Percentiles rank a stretch among this genome's conserved stretches.
Evolutionary conservation across 2,797 vertebrate species (phyloP).

Genomic region (Silurus aristotelis): DNA sequence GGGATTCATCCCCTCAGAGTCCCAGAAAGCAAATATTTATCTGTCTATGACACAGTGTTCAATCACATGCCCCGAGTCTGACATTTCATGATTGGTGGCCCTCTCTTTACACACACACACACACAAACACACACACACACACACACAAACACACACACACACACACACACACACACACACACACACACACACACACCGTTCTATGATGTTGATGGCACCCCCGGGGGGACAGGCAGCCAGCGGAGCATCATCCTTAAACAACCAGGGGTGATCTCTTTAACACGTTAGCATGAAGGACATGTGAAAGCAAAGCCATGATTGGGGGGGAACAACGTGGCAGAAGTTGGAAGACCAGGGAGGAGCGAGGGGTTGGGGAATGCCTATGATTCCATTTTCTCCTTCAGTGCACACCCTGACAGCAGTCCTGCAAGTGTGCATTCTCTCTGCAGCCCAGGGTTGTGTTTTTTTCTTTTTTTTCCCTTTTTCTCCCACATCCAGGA

Average conservation of each 20-base stretch:
- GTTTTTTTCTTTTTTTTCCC: conserved; percentile 44
- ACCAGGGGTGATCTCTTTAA: conserved; percentile 51
- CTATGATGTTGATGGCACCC: conserved; percentile 53
- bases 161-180: background rate
- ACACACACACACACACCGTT: conserved; percentile 37
- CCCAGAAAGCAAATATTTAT: conserved; percentile 67
- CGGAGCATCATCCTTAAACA: conserved; percentile 52
- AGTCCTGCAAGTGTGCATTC: conserved; percentile 71
- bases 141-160: conserved; percentile 35
- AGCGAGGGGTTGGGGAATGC: conserved; percentile 31
- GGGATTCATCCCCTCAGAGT: conserved; percentile 63
- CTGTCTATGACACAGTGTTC: conserved; percentile 71
- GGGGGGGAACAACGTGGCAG: conserved; percentile 24
- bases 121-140: conserved; percentile 37
- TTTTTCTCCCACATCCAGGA: conserved; percentile 62
- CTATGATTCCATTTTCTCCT: conserved; percentile 70
- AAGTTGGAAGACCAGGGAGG: conserved; percentile 29
- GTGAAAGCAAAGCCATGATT: conserved; percentile 36
- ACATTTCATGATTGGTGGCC: conserved; percentile 75
- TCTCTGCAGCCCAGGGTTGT: conserved; percentile 60
- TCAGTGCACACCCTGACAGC: conserved; percentile 75
- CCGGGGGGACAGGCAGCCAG: conserved; percentile 52
- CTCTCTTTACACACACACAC: conserved; percentile 45
- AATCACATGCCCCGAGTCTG: conserved; percentile 71
- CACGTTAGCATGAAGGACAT: conserved; percentile 51